Base-by-base conservation (phyloP, 1,140 invertebrate genomes). In the Zophobas atratus region DNA sequence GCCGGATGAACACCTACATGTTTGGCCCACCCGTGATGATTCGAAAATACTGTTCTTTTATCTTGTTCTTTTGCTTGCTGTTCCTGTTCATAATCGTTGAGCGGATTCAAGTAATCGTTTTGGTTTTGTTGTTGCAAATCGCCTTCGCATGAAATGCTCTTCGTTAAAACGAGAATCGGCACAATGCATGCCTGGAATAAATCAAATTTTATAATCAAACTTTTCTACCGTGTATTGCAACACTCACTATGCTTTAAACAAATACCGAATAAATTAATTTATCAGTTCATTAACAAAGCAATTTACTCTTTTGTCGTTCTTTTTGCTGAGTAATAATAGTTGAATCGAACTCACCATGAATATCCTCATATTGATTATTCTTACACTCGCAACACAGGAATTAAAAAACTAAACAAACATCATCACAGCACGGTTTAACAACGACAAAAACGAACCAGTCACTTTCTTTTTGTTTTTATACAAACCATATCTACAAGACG, bases 381-480 rank as follows among this genome's bases (percentile, higher is more conserved):
- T 67, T 43, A 2, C 60, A 67, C 60, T 67, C 43, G 6, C 41
- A 72, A 72, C 70, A 71, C 20, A 53, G 8, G 2, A n/a, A 41
- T 38, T 36, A 75, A 55, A 75, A 70, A 77, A 82, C 74, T 75
- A 79, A 78, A 81, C 77, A 71, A 80, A 51, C 74, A 82, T 76
- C 76, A 83, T 81, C 80, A 81, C 82, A 70, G 43, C 33, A 53
- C 77, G 74, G 70, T 51, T 63, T 35, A 43, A 60, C 56, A 70
- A 70, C 35, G 71, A 81, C 79, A 81, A 71, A 81, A 81, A 77
- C 80, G 76, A 80, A 55, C 67, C 76, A 34, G 70, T 80, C 72
- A 83, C 82, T 84, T 84, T 84, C 82, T 84, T 82, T 81, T 81
- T 79, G 79, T 81, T 83, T 84, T 82, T 84, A 84, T 84, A 83